These are phyloP conservation scores for Muscicapa comitata DNA, from an alignment of 2,797 vertebrate genomes.

Conservation along the genomic window DNA sequence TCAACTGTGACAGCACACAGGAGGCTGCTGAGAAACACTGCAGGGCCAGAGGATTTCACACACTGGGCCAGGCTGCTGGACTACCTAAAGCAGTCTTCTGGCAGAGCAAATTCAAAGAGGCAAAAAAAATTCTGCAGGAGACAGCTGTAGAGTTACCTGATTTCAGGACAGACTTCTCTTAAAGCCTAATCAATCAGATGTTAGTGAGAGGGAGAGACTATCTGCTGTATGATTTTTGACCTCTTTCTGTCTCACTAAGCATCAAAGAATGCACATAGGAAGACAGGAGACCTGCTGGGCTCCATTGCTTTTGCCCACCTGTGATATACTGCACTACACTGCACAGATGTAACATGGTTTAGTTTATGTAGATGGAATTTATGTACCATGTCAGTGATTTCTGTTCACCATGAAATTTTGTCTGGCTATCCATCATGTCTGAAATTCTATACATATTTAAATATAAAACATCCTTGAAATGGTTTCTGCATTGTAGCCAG, in stretches of 20 bases:
- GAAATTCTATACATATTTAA: not conserved
- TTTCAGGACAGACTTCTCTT: not conserved
- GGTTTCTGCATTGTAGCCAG: not conserved
- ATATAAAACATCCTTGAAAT: not conserved
- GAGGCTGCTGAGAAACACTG: not conserved
- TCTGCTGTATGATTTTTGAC: not conserved
- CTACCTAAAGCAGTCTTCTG: not conserved
- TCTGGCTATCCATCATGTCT: not conserved
- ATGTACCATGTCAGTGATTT: not conserved
- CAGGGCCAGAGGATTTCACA: not conserved
- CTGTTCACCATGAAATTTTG: not conserved
- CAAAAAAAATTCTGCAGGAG: not conserved
- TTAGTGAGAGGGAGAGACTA: not conserved
- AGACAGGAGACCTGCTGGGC: not conserved
- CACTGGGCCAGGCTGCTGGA: not conserved
- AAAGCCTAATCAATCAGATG: not conserved
- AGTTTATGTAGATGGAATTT: not conserved
- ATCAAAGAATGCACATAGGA: not conserved
- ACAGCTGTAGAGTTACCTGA: not conserved
- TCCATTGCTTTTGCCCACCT: not conserved
- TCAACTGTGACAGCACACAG: constrained; percentile 13
- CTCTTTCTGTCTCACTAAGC: not conserved
- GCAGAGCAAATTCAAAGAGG: not conserved
- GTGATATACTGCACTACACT: not conserved
- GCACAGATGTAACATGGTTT: not conserved